Conservation (phyloP, 2,113 vertebrate genomes). For the Sapajus apella region DNA sequence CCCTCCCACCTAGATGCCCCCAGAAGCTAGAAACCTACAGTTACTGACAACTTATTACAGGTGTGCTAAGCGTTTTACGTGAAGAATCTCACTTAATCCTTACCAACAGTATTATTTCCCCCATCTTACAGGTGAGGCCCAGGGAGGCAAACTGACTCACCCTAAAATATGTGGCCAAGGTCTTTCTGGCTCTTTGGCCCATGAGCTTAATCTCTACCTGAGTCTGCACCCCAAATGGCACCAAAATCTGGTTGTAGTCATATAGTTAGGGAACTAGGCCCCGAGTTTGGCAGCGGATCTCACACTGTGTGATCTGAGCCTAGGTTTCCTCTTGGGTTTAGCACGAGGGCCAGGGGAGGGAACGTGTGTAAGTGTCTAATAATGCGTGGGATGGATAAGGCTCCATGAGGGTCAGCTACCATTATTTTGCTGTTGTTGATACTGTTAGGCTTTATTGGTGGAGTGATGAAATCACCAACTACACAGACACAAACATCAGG, state of each 20-base stretch:
- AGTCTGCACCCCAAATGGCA: not conserved
- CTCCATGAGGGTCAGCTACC: not conserved
- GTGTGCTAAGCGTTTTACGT: not conserved
- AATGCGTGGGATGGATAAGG: not conserved
- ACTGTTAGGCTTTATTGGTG: not conserved
- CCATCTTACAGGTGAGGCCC: not conserved
- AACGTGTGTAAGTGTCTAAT: no score
- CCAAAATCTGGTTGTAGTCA: no score
- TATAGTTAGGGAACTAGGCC: not conserved
- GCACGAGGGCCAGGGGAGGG: not conserved
- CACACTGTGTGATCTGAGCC: not conserved
- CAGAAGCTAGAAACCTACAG: not conserved
- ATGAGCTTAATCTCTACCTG: not conserved
- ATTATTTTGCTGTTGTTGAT: accelerated
- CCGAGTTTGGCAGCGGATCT: not conserved
- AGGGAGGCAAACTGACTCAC: not conserved
- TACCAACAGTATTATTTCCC: not conserved
- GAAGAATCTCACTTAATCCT: not conserved
- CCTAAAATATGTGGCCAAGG: not conserved
- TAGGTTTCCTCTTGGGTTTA: not conserved
- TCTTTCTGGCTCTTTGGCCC: not conserved
- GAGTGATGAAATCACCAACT: not conserved
- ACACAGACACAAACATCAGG: not conserved
- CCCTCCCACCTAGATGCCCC: not conserved
- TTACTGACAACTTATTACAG: not conserved